Conservation (phyloP, 92 coral and sea anemone species). For the Galaxea fascicularis region DNA sequence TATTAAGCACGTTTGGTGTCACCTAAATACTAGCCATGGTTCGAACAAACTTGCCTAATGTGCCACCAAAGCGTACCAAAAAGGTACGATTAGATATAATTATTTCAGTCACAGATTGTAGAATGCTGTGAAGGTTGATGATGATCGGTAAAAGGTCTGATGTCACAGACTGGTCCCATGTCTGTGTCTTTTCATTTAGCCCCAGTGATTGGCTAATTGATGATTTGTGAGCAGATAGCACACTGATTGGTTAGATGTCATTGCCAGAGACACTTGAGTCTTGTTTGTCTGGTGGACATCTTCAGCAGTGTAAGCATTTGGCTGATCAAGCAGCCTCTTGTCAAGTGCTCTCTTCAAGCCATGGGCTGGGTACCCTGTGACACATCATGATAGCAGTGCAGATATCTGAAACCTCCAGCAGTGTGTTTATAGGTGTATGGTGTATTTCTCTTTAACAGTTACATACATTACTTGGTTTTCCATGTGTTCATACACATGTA, state of each 20-base stretch:
- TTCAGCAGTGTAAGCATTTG: constrained; percentile 15
- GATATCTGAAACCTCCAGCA: constrained; percentile 53
- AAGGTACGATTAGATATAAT: too few species aligned
- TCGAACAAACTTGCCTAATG: too few species aligned
- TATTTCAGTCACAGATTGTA: not conserved
- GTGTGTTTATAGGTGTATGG: not conserved
- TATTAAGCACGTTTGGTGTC: too few species aligned
- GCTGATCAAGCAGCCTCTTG: constrained; percentile 27
- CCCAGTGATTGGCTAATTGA: constrained; percentile 38
- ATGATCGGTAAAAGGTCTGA: constrained; percentile 57
- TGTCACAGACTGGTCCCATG: constrained; percentile 32
- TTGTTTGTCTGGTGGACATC: constrained; percentile 20
- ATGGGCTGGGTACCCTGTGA: constrained; percentile 30
- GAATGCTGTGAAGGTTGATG: constrained; percentile 18
- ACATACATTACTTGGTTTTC: too few species aligned
- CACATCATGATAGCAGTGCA: constrained; percentile 42
- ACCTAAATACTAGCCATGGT: too few species aligned
- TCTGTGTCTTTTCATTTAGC: constrained; percentile 28
- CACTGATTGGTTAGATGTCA: constrained; percentile 17
- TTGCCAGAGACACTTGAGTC: constrained; percentile 33
- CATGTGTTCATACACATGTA: too few species aligned
- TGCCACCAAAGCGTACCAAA: too few species aligned
- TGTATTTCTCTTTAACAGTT: too few species aligned
- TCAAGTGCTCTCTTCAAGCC: constrained; percentile 35
- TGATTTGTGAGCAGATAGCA: constrained; percentile 27